Conservation (phyloP, 1,140 invertebrate species). For the Pentalonia nigronervosa region DNA sequence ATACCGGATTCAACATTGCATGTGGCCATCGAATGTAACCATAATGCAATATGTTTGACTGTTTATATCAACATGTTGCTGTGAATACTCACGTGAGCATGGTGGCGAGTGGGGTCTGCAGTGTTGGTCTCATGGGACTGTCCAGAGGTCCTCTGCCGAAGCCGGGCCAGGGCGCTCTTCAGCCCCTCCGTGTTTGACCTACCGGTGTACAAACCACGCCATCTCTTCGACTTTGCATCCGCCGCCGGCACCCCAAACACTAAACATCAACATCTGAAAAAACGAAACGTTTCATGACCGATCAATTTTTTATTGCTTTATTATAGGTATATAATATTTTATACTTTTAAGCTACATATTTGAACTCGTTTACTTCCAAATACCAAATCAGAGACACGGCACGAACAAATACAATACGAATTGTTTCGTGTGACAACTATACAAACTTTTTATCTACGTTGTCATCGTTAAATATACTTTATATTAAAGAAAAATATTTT, state of each 20-base stretch:
- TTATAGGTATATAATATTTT: background rate
- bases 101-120: conserved; percentile 35
- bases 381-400: background rate
- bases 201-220: conserved; percentile 58
- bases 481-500: background rate
- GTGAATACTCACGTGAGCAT: conserved; percentile 43
- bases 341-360: background rate
- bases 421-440: background rate
- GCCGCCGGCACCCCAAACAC: conserved; percentile 38
- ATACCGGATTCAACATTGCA: background rate
- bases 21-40: background rate
- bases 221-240: conserved; percentile 46
- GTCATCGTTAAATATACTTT: background rate
- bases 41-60: background rate
- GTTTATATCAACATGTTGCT: background rate
- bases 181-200: conserved; percentile 61
- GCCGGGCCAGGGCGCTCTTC: conserved; percentile 64
- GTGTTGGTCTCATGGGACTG: conserved; percentile 56
- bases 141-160: conserved; percentile 62
- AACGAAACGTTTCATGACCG: background rate
- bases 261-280: conserved; percentile 36
- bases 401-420: background rate
- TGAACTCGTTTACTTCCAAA: background rate
- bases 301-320: background rate
- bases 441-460: background rate